A percentile compares a stretch with the other conserved stretches of the same genome.
phyloP scores from a whole-genome alignment of 2,113 vertebrate genomes.

The Eulacestoma nigropectus region DNA sequence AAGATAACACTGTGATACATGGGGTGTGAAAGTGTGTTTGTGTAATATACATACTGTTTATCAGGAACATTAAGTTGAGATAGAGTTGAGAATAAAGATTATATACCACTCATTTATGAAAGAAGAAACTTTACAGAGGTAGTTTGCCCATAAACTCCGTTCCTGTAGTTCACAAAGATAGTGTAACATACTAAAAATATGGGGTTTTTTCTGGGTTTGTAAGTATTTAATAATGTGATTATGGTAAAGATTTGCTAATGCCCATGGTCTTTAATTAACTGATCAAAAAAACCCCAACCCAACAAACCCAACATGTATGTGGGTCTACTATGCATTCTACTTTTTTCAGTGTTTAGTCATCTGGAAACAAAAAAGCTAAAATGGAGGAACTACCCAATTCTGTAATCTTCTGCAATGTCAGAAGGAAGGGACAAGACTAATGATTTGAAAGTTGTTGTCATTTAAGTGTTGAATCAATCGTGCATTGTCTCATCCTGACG shows the following conservation, averaged over 20 bases:
- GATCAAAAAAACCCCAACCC: rapidly evolving
- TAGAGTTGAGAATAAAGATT: not conserved
- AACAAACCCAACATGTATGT: rapidly evolving
- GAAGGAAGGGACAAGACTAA: not conserved
- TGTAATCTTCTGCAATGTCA: not conserved
- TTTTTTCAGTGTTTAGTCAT: not conserved
- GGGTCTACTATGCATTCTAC: not conserved
- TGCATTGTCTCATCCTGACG: not conserved
- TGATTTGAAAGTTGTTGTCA: not conserved
- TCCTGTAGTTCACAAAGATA: not conserved
- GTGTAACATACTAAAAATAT: not conserved
- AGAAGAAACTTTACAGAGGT: not conserved
- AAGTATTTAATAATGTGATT: not conserved
- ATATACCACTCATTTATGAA: not conserved
- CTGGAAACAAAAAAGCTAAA: not conserved
- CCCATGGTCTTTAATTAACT: not conserved
- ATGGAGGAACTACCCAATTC: not conserved
- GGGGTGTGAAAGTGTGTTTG: not conserved
- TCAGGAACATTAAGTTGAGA: not conserved
- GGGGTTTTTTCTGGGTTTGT: not conserved
- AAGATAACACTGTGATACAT: not conserved
- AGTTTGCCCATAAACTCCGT: not conserved
- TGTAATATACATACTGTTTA: not conserved
- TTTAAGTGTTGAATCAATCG: not conserved
- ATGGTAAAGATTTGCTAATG: not conserved